Percentiles rank a stretch among this genome's conserved stretches.
phyloP scores from a whole-genome alignment of 2,113 vertebrate genomes.

The Labeo catla region DNA sequence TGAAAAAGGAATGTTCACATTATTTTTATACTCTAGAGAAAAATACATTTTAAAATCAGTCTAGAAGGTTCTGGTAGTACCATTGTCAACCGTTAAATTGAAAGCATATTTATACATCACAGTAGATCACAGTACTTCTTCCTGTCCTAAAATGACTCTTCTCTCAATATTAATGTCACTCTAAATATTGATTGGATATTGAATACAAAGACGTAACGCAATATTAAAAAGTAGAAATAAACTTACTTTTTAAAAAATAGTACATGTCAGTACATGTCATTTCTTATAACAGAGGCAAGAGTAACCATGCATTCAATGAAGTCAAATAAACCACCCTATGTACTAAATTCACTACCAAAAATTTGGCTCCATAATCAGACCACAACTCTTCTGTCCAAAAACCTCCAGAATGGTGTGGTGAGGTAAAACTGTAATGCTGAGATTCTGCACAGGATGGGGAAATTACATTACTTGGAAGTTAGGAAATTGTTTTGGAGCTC shows the following conservation, averaged over 20 bases:
- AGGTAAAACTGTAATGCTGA: not conserved
- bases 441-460: not conserved
- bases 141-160: not conserved
- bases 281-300: not conserved
- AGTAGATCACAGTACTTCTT: not conserved
- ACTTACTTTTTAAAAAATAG: not conserved
- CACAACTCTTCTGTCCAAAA: constrained; percentile 10
- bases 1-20: not conserved
- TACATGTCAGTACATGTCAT: not conserved
- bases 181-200: not conserved
- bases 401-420: not conserved
- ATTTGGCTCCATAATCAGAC: constrained; percentile 7
- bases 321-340: not conserved
- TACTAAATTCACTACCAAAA: not conserved
- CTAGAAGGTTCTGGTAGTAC: constrained; percentile 3
- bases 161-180: not conserved
- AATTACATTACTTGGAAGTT: not conserved
- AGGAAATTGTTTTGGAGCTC: not conserved
- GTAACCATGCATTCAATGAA: constrained; percentile 4
- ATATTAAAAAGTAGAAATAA: not conserved
- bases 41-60: not conserved
- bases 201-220: constrained; percentile 18
- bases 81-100: not conserved
- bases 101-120: not conserved
- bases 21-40: not conserved